Conservation (phyloP, 2,113 vertebrate species). For the Hemicordylus capensis region DNA sequence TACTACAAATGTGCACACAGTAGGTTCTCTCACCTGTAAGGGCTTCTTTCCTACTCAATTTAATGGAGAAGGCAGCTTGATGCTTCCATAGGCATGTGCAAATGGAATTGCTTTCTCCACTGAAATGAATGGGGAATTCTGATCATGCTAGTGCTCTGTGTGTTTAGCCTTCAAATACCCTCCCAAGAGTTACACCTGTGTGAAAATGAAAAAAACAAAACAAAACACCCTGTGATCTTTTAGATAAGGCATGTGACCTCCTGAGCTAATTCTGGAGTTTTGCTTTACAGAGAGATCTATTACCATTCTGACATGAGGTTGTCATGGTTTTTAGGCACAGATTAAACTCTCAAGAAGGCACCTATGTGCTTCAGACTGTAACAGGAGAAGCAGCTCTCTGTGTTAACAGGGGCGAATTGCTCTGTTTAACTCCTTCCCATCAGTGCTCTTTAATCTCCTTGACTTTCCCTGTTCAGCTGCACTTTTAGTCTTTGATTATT, state of each 20-base stretch:
- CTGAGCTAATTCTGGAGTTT: background rate
- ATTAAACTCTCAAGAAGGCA: background rate
- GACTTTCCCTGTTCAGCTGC: background rate
- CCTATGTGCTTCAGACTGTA: background rate
- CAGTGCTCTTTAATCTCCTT: background rate
- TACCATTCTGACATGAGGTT: background rate
- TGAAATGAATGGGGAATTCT: background rate
- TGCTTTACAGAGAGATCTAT: background rate
- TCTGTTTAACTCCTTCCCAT: background rate
- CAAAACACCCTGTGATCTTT: too few relatives aligned
- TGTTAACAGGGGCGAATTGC: background rate
- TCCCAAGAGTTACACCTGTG: background rate
- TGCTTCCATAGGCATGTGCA: background rate
- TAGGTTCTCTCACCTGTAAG: background rate
- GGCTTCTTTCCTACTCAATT: background rate
- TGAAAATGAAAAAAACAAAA: background rate
- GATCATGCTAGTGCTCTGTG: background rate
- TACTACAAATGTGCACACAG: background rate
- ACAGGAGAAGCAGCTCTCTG: background rate
- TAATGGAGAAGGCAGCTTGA: background rate
- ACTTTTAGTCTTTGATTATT: background rate
- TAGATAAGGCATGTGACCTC: background rate
- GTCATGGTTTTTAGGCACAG: background rate
- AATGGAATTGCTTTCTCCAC: background rate
- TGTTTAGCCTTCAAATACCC: background rate